Evolutionary conservation across 2,797 vertebrate genomes (phyloP).

Genomic region (Nyctibius grandis): DNA sequence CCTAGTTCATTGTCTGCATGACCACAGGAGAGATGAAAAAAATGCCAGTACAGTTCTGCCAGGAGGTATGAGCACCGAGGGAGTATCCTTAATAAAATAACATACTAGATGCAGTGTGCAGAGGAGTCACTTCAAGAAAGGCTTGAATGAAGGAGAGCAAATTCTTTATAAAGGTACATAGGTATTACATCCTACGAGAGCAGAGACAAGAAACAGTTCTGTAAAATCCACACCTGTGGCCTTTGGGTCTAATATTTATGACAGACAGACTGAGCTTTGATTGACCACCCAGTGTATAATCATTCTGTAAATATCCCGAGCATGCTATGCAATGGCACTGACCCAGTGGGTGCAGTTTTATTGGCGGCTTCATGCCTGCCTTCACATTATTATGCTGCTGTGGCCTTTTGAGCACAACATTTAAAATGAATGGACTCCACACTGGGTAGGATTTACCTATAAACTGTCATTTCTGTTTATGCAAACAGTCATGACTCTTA

Average conservation of each 20-base stretch:
- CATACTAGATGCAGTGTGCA: background rate
- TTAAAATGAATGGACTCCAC: constrained; percentile 62
- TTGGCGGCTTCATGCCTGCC: constrained; percentile 50
- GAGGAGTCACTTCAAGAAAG: constrained; percentile 13
- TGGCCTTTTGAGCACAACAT: constrained; percentile 52
- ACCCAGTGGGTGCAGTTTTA: constrained; percentile 64
- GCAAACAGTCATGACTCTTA: constrained; percentile 47
- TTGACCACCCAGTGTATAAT: constrained; percentile 67
- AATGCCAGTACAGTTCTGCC: background rate
- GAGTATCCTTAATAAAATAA: constrained; percentile 16
- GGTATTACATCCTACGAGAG: background rate
- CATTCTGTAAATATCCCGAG: constrained; percentile 64
- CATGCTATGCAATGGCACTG: constrained; percentile 38
- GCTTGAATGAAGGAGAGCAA: background rate
- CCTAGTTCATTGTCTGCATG: constrained; percentile 51
- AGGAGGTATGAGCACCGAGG: constrained; percentile 13
- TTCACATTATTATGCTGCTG: constrained; percentile 57
- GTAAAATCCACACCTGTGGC: constrained; percentile 36
- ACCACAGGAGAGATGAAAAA: constrained; percentile 53
- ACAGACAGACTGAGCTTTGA: constrained; percentile 51
- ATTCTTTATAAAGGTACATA: background rate
- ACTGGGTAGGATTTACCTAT: constrained; percentile 51
- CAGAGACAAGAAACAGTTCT: background rate
- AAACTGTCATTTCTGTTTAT: constrained; percentile 65
- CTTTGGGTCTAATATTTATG: constrained; percentile 35